phyloP scores from a whole-genome alignment of 1,140 invertebrate species.

The Listronotus oregonensis region DNA sequence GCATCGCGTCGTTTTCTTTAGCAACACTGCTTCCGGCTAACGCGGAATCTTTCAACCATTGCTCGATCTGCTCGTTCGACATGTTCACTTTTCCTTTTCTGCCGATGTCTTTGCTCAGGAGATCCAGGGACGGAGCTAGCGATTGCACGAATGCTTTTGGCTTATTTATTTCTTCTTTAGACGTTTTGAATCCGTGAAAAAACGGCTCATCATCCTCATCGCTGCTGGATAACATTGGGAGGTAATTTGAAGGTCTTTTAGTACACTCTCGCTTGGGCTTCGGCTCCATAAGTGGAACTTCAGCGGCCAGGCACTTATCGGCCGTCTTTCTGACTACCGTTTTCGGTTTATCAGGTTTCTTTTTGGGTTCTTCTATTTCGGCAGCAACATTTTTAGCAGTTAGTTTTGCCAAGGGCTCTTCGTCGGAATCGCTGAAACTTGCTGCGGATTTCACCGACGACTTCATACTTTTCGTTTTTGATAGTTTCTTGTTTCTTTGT shows the following conservation, averaged over 20 bases:
- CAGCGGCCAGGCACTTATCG: slow-evolving; percentile 6
- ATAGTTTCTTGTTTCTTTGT: slow-evolving; percentile 41
- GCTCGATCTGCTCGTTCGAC: slow-evolving; percentile 74
- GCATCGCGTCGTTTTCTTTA: slow-evolving; percentile 50
- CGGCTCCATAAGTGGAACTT: slow-evolving; percentile 21
- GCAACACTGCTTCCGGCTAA: slow-evolving; percentile 49
- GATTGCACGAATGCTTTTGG: slow-evolving; percentile 32
- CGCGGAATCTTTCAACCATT: slow-evolving; percentile 68
- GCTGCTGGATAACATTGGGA: slow-evolving; percentile 52
- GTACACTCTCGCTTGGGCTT: slow-evolving; percentile 53
- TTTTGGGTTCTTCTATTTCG: slow-evolving; percentile 9
- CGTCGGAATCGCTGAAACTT: slow-evolving; percentile 64
- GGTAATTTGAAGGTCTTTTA: slow-evolving; percentile 52
- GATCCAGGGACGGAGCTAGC: slow-evolving; percentile 38
- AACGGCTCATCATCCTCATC: slow-evolving; percentile 62
- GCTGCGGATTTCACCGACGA: slow-evolving; percentile 29
- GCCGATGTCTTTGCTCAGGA: slow-evolving; percentile 51
- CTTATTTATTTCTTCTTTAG: slow-evolving; percentile 32
- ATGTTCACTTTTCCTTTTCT: slow-evolving; percentile 71
- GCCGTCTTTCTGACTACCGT: slow-evolving; percentile 16
- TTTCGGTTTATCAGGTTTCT: slow-evolving; percentile 27
- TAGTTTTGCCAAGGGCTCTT: slow-evolving; percentile 63
- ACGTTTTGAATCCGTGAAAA: slow-evolving; percentile 58
- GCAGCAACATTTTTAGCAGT: slow-evolving; percentile 40
- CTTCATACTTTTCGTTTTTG: slow-evolving; percentile 37